These are phyloP conservation scores for Caerostris darwini DNA, from an alignment of 1,140 invertebrate genomes.

Conservation along the genomic window DNA sequence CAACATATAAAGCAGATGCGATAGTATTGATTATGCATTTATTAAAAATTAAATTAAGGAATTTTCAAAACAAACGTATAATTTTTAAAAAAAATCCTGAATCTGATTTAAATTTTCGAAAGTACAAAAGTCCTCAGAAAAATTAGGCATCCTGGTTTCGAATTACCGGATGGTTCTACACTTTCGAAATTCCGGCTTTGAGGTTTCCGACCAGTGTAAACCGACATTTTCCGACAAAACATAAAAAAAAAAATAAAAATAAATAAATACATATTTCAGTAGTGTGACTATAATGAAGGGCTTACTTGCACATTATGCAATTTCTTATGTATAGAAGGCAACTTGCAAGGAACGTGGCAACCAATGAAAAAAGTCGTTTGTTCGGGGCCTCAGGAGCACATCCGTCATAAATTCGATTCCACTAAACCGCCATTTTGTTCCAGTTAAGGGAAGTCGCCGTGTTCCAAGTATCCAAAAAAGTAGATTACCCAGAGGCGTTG, in stretches of 20 bases:
- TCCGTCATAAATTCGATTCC: slow-evolving; percentile 33
- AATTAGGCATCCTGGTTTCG: not conserved
- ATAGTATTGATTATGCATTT: too few species aligned
- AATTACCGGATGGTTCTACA: not conserved
- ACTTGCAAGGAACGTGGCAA: slow-evolving; percentile 21
- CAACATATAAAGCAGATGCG: too few species aligned
- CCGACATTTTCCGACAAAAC: not conserved
- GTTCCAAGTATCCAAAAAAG: slow-evolving; percentile 37
- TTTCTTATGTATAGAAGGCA: slow-evolving; percentile 12
- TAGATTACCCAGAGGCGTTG: slow-evolving; percentile 50
- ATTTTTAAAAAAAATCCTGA: too few species aligned
- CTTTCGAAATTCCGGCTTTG: slow-evolving; percentile 22
- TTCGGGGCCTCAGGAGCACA: not conserved
- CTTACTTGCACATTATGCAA: slow-evolving; percentile 55
- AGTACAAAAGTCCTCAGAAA: not conserved
- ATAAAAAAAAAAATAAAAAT: too few species aligned
- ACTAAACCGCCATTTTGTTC: slow-evolving; percentile 35
- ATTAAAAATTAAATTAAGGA: too few species aligned
- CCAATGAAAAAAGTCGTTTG: slow-evolving; percentile 16
- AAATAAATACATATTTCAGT: not conserved
- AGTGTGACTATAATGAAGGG: slow-evolving; percentile 21
- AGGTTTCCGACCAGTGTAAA: slow-evolving; percentile 25
- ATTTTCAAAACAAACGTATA: too few species aligned
- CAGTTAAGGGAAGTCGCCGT: not conserved
- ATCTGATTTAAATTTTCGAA: too few species aligned